A percentile compares a stretch with the other conserved stretches of the same genome.
Evolutionary conservation across 2,797 vertebrate genomes (phyloP).

Genomic region (Myotis pilosus): DNA sequence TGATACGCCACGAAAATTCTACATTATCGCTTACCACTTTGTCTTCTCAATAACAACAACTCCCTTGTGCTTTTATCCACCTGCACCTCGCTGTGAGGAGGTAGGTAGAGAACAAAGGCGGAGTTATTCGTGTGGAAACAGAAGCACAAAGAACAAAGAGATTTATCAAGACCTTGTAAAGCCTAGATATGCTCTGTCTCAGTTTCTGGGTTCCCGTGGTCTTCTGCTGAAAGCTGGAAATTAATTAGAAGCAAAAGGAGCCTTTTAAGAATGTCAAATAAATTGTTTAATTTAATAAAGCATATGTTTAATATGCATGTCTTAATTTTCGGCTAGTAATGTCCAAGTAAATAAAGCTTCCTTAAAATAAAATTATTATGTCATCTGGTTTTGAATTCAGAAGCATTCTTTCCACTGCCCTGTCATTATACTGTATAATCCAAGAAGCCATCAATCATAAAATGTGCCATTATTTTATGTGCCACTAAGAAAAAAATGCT

Average conservation of each 20-base stretch:
- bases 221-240: not conserved
- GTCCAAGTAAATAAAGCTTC: not conserved
- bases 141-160: not conserved
- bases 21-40: not conserved
- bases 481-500: not conserved
- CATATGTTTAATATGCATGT: not conserved
- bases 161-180: not conserved
- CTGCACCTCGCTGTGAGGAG: not conserved
- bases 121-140: not conserved
- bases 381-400: slow-evolving; percentile 64
- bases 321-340: not conserved
- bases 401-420: slow-evolving; percentile 31
- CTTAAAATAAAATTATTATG: slow-evolving; percentile 18
- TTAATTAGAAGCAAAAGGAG: not conserved
- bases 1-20: not conserved
- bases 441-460: slow-evolving; percentile 4
- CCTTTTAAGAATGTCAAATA: not conserved
- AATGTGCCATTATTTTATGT: not conserved
- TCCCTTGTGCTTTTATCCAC: not conserved
- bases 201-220: not conserved
- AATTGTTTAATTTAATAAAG: not conserved
- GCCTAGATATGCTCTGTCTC: not conserved
- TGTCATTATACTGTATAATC: not conserved
- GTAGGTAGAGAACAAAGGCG: not conserved
- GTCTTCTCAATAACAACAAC: not conserved